These are phyloP conservation scores for Euura saliciscinereae DNA, from an alignment of 1,140 invertebrate species.

Conservation along the genomic window DNA sequence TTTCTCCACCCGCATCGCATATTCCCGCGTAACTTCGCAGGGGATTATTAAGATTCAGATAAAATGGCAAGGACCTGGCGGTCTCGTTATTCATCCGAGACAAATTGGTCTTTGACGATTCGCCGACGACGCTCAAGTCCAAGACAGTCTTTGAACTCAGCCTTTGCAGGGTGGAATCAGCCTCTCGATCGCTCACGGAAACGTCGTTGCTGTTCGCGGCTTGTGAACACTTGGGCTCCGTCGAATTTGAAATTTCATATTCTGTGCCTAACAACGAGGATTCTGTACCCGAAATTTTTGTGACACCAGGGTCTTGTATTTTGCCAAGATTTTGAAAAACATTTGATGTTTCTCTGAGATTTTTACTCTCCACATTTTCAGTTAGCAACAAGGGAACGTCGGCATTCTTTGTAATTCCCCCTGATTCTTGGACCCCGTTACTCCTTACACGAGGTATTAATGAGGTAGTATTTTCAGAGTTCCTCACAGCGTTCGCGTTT, in stretches of 20 bases:
- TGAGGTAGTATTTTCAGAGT: conserved; percentile 16
- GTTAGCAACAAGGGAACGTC: neutral
- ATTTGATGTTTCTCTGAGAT: neutral
- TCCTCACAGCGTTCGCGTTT: conserved; percentile 8
- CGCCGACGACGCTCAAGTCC: neutral
- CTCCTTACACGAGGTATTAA: neutral
- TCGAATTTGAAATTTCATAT: neutral
- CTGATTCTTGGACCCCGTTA: conserved; percentile 15
- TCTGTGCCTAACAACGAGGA: neutral
- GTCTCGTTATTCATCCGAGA: neutral
- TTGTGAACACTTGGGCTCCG: neutral
- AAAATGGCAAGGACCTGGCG: neutral
- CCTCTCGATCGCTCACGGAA: neutral
- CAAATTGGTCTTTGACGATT: neutral
- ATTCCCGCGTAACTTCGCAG: neutral
- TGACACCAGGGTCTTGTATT: neutral
- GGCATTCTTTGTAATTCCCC: conserved; percentile 12
- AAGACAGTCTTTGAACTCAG: neutral
- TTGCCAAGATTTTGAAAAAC: too few species aligned
- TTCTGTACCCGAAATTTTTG: neutral
- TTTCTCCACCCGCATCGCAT: neutral
- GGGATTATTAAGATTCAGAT: neutral
- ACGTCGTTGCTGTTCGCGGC: neutral
- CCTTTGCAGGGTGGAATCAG: neutral
- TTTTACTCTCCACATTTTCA: neutral